Conservation (phyloP, 2,888 invertebrate species). For the Mythimna lalbum region DNA sequence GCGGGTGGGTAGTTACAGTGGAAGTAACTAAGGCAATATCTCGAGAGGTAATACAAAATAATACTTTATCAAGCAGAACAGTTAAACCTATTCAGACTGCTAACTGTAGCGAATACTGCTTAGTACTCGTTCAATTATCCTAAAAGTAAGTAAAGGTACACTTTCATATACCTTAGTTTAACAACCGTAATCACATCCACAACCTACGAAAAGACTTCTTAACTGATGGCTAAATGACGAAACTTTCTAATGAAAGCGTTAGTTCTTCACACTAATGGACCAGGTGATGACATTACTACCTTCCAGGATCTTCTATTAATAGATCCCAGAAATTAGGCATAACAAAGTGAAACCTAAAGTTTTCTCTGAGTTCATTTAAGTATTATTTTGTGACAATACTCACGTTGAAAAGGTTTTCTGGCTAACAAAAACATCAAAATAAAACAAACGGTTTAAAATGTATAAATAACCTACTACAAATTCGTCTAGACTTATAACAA, state of each 20-base stretch:
- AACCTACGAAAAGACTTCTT: neutral
- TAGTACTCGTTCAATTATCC: neutral
- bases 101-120: neutral
- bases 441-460: neutral
- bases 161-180: neutral
- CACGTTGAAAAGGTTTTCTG: conserved; percentile 1
- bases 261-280: neutral
- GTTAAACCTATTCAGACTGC: neutral
- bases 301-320: neutral
- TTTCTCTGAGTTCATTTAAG: neutral
- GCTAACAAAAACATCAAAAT: neutral
- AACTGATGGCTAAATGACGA: neutral
- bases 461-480: conserved; percentile 10
- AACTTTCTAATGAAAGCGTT: conserved; percentile 2
- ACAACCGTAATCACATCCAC: conserved; percentile 3
- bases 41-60: conserved; percentile 7
- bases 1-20: conserved; percentile 13
- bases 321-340: neutral
- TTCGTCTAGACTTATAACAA: neutral
- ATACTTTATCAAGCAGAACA: neutral
- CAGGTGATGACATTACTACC: conserved; percentile 5
- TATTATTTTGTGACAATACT: neutral
- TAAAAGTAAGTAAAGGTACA: neutral
- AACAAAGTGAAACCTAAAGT: conserved; percentile 1
- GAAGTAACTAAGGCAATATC: conserved; percentile 2